A percentile compares a stretch with the other conserved stretches of the same genome.
phyloP scores from a whole-genome alignment of 2,113 vertebrate genomes.

The Sapajus apella region DNA sequence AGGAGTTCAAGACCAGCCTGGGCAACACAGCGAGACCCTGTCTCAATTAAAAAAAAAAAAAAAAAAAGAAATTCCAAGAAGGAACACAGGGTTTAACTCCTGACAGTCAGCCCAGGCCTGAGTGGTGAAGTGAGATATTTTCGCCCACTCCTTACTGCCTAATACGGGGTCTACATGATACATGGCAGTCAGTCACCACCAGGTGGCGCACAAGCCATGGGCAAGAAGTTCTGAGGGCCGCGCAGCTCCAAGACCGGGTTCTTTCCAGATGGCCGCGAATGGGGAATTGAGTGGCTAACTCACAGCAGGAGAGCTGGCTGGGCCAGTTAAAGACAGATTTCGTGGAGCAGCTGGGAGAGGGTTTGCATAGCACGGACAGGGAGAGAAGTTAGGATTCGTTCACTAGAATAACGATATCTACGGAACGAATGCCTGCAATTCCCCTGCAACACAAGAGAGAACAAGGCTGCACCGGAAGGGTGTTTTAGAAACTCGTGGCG shows the following conservation, averaged over 20 bases:
- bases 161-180: not conserved
- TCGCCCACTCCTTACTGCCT: not conserved
- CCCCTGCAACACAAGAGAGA: no score
- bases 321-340: not conserved
- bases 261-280: rapidly evolving
- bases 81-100: not conserved
- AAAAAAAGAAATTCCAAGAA: not conserved
- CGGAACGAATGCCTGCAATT: not conserved
- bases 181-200: constrained; percentile 6
- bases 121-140: not conserved
- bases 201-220: constrained; percentile 32
- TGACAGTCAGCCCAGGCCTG: not conserved
- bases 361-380: not conserved
- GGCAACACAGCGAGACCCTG: no score
- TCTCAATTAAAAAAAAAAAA: no score
- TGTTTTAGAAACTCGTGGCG: not conserved
- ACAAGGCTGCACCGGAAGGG: not conserved
- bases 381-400: not conserved
- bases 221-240: not conserved
- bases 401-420: not conserved
- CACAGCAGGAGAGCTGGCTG: not conserved
- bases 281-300: rapidly evolving
- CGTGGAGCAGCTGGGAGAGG: not conserved
- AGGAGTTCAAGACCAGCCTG: no score
- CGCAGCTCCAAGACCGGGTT: rapidly evolving